Conservation (phyloP, 1,140 invertebrate genomes). For the Penaeus vannamei region DNA sequence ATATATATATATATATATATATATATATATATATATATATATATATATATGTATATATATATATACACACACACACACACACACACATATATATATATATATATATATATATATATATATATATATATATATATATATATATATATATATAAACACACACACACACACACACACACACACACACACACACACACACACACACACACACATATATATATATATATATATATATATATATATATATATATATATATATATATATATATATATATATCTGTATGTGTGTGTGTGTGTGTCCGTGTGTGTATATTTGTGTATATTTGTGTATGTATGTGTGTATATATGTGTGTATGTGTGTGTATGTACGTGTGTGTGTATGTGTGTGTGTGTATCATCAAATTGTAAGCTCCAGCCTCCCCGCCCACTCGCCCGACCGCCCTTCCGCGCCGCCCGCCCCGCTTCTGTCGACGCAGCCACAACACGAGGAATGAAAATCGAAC, state of each 20-base stretch:
- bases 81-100: too few species aligned
- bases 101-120: too few species aligned
- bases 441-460: background rate
- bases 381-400: slow-evolving; percentile 16
- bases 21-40: too few species aligned
- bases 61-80: too few species aligned
- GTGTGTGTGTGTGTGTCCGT: too few species aligned
- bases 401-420: background rate
- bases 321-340: slow-evolving; percentile 44
- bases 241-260: slow-evolving; percentile 44
- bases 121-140: too few species aligned
- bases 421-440: background rate
- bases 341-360: slow-evolving; percentile 43
- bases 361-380: slow-evolving; percentile 25
- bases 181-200: slow-evolving; percentile 34
- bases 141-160: background rate
- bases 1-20: too few species aligned
- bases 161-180: slow-evolving; percentile 5
- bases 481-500: background rate
- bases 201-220: slow-evolving; percentile 38
- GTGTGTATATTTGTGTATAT: slow-evolving; percentile 43
- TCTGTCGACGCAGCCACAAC: background rate
- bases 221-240: slow-evolving; percentile 37
- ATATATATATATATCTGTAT: slow-evolving; percentile 26
- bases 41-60: too few species aligned